A percentile compares a stretch with the other conserved stretches of the same genome.
phyloP scores from a whole-genome alignment of 92 coral and sea anemone species.

The Pocillopora meandrina region DNA sequence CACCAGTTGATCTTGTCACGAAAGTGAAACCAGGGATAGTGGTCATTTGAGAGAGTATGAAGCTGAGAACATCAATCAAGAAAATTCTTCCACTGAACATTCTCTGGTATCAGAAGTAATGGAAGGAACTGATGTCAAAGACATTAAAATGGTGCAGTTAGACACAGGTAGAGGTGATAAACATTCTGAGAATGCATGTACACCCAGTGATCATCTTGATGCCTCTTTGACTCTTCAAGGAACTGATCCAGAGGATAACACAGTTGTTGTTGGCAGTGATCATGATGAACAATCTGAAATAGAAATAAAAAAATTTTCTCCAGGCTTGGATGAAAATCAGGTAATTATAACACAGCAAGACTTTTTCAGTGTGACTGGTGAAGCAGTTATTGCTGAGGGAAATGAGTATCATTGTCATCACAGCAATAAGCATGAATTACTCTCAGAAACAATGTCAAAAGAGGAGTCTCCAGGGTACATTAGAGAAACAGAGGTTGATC shows the following conservation, averaged over 20 bases:
- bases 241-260: neutral
- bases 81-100: neutral
- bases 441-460: neutral
- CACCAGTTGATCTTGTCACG: slow-evolving; percentile 1
- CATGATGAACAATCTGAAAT: neutral
- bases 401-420: neutral
- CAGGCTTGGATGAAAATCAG: neutral
- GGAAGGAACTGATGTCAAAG: neutral
- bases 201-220: neutral
- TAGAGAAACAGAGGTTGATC: neutral
- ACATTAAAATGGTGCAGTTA: neutral
- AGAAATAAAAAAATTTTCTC: slow-evolving; percentile 2
- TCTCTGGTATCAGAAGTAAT: neutral
- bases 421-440: neutral
- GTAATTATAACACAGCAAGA: slow-evolving; percentile 5
- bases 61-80: neutral
- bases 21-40: neutral
- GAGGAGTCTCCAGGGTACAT: neutral
- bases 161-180: neutral
- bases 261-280: neutral
- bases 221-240: neutral
- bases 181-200: neutral
- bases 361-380: neutral
- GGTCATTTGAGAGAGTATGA: neutral
- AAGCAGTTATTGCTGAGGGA: neutral